phyloP scores from a whole-genome alignment of 2,888 invertebrate species.

The Arrhopalites spinosus region DNA sequence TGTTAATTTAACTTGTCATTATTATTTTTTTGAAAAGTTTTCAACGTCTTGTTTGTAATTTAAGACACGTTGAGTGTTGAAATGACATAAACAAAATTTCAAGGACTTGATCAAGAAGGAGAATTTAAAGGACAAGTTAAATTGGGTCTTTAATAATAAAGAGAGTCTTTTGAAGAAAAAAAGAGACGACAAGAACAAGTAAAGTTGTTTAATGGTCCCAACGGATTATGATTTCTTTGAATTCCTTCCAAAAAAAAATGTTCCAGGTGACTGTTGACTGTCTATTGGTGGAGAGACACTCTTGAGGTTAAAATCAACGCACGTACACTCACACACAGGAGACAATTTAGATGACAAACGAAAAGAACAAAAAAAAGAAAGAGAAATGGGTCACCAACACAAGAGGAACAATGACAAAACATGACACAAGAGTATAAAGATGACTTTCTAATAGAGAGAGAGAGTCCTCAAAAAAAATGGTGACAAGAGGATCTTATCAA shows the following conservation, averaged over 20 bases:
- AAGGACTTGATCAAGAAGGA: no score
- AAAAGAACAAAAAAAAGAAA: background rate
- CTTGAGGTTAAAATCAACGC: conserved; percentile 1
- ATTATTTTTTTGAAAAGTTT: no score
- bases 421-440: background rate
- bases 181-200: background rate
- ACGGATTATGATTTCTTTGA: conserved; percentile 1
- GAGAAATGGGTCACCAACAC: background rate
- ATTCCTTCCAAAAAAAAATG: background rate
- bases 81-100: no score
- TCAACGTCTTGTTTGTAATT: no score
- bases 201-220: conserved; percentile 7
- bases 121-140: no score
- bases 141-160: no score
- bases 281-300: background rate
- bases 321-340: background rate
- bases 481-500: background rate
- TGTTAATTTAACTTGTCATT: no score
- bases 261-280: background rate
- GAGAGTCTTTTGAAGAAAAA: no score
- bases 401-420: background rate
- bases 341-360: conserved; percentile 3
- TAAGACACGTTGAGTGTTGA: no score
- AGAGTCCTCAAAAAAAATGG: background rate
- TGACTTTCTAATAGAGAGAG: background rate